Evolutionary conservation across 2,797 vertebrate genomes (phyloP), one percentile per base, ranked within the genome.

Genomic region (Aphelocoma californica): DNA sequence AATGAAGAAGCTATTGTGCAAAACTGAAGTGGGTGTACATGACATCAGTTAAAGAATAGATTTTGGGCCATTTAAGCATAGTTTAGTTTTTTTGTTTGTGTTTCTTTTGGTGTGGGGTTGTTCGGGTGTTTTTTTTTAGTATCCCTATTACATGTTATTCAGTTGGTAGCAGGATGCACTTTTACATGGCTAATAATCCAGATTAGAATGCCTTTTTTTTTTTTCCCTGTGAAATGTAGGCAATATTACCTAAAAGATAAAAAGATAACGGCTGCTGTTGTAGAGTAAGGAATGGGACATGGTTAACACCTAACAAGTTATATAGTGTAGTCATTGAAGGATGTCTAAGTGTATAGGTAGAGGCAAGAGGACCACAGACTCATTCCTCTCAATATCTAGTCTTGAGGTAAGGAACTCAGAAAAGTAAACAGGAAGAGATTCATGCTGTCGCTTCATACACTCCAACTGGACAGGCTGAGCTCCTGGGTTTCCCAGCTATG

Each of bases 1-100:
- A 97, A 93, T 94, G 77, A 96, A 93, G 92, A 91, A 94, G 81
- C 53, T 81, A 26, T 95, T 96, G 66, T 94, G 57, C 81, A 95
- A 92, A 81, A 65, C 64, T 62, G 51, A 61, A 70, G 38, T 74
- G 64, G 19, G 64, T 85, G 92, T 89, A 67, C 72, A 29, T 69
- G 65, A 28, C 67, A 66, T 79, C 53, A 86, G 16, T 84, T 56
- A 79, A 81, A 84, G 53, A 60, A 36, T 19, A 78, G 66, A 51
- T 78, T 94, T 92, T 32, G 61, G 47, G 36, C 34, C 24, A 26
- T 54, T 87, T 81, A 42, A 50, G 19, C 51, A 6, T 47, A 50
- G 44, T 57, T 80, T 25, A 40, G 10, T 0, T 6, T 10, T 69
- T 57, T 60, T 25, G 6, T 31, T 51, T 47, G 13, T 5, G 1